A percentile compares a stretch with the other conserved stretches of the same genome.
Evolutionary conservation across 2,888 invertebrate species (phyloP).

Genomic region (Boloria euphrosyne): DNA sequence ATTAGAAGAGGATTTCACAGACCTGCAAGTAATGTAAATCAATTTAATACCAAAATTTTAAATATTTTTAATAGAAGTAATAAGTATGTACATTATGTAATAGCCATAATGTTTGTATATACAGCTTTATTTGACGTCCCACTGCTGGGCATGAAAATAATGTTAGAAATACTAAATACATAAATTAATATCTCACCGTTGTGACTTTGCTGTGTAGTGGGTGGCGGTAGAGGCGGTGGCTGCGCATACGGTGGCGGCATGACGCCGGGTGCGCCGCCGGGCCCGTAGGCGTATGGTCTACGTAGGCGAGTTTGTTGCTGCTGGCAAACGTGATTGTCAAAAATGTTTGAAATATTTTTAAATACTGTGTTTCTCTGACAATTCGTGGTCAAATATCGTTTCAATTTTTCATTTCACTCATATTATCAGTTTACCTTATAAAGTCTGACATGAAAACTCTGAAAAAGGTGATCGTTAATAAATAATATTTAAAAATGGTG

Average conservation of each 20-base stretch:
- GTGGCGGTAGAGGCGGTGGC: slow-evolving; percentile 51
- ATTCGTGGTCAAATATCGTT: no score
- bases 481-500: no score
- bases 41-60: neutral
- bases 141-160: neutral
- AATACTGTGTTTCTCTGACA: neutral
- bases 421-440: no score
- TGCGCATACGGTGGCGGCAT: slow-evolving; percentile 60
- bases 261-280: slow-evolving; percentile 51
- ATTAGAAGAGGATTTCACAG: slow-evolving; percentile 51
- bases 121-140: no score
- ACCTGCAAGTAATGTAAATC: slow-evolving; percentile 44
- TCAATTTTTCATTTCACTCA: no score
- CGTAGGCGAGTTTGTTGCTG: slow-evolving; percentile 71
- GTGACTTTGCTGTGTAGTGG: slow-evolving; percentile 40
- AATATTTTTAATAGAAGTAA: no score
- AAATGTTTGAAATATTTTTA: neutral
- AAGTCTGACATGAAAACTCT: no score
- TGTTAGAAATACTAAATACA: neutral
- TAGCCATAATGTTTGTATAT: no score
- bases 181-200: slow-evolving; percentile 23
- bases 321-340: neutral
- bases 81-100: no score
- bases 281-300: slow-evolving; percentile 66
- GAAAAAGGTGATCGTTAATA: no score